phyloP scores from a whole-genome alignment of 2,888 invertebrate species.

The Ophion ventricosus region DNA sequence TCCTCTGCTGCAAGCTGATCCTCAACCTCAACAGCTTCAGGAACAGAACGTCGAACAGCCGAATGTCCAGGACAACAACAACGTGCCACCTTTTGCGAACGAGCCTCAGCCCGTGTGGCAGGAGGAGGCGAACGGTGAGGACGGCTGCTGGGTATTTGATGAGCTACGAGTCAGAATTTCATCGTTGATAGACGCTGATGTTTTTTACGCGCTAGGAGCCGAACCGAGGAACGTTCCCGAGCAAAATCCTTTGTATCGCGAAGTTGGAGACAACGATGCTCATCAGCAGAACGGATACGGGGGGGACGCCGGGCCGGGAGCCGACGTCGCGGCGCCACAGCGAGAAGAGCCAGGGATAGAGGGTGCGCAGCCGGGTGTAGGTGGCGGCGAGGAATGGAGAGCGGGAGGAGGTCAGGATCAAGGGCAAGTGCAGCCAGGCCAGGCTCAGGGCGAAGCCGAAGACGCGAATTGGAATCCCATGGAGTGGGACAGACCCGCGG shows the following conservation, averaged over 20 bases:
- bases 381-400: slow-evolving; percentile 74
- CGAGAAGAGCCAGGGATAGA: slow-evolving; percentile 73
- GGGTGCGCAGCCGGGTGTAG: slow-evolving; percentile 69
- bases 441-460: slow-evolving; percentile 87
- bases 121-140: slow-evolving; percentile 76
- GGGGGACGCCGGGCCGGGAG: slow-evolving; percentile 72
- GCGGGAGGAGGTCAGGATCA: slow-evolving; percentile 84
- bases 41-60: slow-evolving; percentile 74
- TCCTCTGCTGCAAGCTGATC: slow-evolving; percentile 84
- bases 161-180: neutral
- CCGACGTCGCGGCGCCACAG: slow-evolving; percentile 69
- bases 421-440: slow-evolving; percentile 86
- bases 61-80: slow-evolving; percentile 81
- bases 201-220: slow-evolving; percentile 17
- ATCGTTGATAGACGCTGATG: neutral
- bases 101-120: slow-evolving; percentile 77
- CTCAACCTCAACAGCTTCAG: slow-evolving; percentile 67
- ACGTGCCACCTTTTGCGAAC: slow-evolving; percentile 81
- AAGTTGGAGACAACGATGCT: slow-evolving; percentile 64
- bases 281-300: slow-evolving; percentile 84
- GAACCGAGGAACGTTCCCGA: slow-evolving; percentile 47
- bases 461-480: slow-evolving; percentile 98
- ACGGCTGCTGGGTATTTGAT: slow-evolving; percentile 51
- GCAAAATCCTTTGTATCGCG: slow-evolving; percentile 64
- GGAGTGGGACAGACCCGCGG: slow-evolving; percentile 99